Base-by-base conservation (phyloP, 1,140 invertebrate genomes). In the Eurosta solidaginis region DNA sequence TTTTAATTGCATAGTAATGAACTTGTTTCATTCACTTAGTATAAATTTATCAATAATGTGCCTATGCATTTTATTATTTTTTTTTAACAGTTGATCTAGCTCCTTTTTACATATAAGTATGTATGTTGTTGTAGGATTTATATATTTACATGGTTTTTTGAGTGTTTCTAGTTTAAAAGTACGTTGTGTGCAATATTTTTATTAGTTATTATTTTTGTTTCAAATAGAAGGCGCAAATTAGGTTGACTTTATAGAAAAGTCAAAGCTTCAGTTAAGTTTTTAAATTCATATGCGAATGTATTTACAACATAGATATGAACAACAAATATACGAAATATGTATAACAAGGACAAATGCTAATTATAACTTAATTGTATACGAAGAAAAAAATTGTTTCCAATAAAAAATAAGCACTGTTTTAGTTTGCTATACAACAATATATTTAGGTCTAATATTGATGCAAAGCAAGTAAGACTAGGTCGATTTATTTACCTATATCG, bases 181-280 rank as follows among this genome's bases (percentile, higher is more conserved):
- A n/a, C n/a, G n/a, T n/a, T n/a, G n/a, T n/a, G n/a, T 68, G 59
- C 59, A 68, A 68, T 40, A n/a, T 40, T 22, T 7, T n/a, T 40
- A 40, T 68, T 47, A 17, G 45, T 47, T 47, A 4, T 22, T 52
- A 6, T 68, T 29, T 40, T 12, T 68, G 20, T 68, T 68, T 68
- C 59, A 68, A 68, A 68, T 68, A 7, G 59, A 68, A 68, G 59
- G 59, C 59, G 59, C 33, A 68, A 68, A 68, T n/a, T 68, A 68
- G 27, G 33, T 68, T 68, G 59, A 40, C 59, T 68, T n/a, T n/a
- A 22, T 68, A 40, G 59, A 10, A 14, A 68, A 68, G 17, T 47
- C 45, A 14, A 47, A 47, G 45, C 45, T 3, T 14, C n/a, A 47
- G n/a, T n/a, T n/a, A n/a, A n/a, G n/a, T n/a, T n/a, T n/a, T n/a